phyloP scores from a whole-genome alignment of 1,140 invertebrate species.

The Phortica variegata region DNA sequence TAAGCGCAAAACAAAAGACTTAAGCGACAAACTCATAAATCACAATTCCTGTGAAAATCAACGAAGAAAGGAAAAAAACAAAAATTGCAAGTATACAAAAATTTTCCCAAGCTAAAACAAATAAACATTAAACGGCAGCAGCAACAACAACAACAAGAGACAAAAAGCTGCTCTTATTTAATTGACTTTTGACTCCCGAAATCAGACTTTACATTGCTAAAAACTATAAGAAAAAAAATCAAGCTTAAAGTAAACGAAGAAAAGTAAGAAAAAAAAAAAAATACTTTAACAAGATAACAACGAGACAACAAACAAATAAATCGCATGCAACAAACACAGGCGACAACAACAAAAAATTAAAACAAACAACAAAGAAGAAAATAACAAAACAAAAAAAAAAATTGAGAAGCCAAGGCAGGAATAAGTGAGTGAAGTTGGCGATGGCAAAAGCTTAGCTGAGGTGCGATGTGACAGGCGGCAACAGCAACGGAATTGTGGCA shows the following conservation, averaged over 20 bases:
- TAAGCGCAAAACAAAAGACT: background rate
- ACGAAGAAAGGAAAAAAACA: conserved; percentile 15
- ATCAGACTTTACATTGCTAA: conserved; percentile 26
- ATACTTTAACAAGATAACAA: conserved; percentile 42
- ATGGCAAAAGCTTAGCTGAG: conserved; percentile 8
- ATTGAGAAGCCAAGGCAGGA: too few species aligned
- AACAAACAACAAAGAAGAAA: conserved; percentile 26
- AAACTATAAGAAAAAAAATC: conserved; percentile 20
- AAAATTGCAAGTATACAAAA: conserved; percentile 19
- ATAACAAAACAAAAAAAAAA: conserved; percentile 17
- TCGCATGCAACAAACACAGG: conserved; percentile 38
- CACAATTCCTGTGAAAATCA: background rate
- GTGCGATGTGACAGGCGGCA: conserved; percentile 16
- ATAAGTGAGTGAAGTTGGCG: too few species aligned
- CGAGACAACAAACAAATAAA: conserved; percentile 54
- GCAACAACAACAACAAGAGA: conserved; percentile 13
- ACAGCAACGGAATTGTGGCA: conserved; percentile 5
- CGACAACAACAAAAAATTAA: conserved; percentile 20
- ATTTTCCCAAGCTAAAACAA: conserved; percentile 17
- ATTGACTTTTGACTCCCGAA: conserved; percentile 54
- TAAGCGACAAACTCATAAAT: background rate
- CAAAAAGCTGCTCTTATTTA: conserved; percentile 52
- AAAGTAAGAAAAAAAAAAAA: conserved; percentile 11
- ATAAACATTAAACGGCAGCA: conserved; percentile 13
- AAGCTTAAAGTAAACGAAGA: conserved; percentile 5